A percentile compares a stretch with the other conserved stretches of the same genome.
These are phyloP conservation scores for Lamellibrachia satsuma DNA, from an alignment of 2,888 invertebrate genomes.

Conservation along the genomic window DNA sequence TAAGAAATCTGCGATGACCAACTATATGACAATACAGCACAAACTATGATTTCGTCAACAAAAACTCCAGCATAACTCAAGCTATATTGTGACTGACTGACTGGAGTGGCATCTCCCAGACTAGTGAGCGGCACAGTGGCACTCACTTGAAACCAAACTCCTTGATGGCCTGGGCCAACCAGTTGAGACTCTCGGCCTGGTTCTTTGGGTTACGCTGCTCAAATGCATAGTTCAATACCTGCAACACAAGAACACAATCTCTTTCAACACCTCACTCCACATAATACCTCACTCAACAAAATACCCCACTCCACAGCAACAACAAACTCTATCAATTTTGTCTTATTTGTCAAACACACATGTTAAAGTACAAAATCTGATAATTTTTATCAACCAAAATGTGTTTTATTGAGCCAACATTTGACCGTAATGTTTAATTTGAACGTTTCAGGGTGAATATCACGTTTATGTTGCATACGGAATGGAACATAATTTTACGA, in stretches of 20 bases:
- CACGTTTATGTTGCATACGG: too few relatives aligned
- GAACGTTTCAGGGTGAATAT: too few relatives aligned
- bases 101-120: too few relatives aligned
- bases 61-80: not conserved
- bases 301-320: too few relatives aligned
- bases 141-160: slow-evolving; percentile 86
- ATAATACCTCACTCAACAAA: too few relatives aligned
- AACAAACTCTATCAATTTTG: too few relatives aligned
- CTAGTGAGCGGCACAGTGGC: not conserved
- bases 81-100: not conserved
- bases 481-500: too few relatives aligned
- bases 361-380: too few relatives aligned
- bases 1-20: not conserved
- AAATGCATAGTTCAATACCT: slow-evolving; percentile 73
- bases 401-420: too few relatives aligned
- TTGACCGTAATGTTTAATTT: too few relatives aligned
- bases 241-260: not conserved
- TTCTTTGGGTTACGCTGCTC: slow-evolving; percentile 90
- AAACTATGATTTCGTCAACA: not conserved
- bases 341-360: too few relatives aligned
- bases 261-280: not conserved
- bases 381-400: too few relatives aligned
- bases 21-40: not conserved
- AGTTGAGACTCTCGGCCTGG: slow-evolving; percentile 83
- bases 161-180: slow-evolving; percentile 80